Conservation (phyloP, 2,888 invertebrate species). For the Stenurella melanura region DNA sequence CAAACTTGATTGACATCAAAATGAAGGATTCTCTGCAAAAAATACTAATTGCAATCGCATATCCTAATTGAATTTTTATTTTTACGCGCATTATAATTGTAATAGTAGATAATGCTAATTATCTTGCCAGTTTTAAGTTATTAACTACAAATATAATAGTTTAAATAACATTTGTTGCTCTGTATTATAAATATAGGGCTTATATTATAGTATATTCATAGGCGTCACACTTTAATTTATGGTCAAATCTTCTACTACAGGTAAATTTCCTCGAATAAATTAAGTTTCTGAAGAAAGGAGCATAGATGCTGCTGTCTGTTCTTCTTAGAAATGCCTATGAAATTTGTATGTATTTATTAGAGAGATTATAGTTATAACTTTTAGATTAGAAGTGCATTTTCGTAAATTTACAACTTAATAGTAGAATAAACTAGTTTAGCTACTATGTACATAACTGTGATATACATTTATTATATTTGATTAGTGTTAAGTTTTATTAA, state of each 20-base stretch:
- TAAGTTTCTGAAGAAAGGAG: too few species aligned
- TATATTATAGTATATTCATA: background rate
- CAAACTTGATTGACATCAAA: too few species aligned
- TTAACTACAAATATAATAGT: background rate
- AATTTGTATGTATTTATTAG: background rate
- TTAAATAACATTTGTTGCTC: background rate
- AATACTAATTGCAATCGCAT: too few species aligned
- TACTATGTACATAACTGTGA: slow-evolving; percentile 64
- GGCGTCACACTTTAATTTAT: background rate
- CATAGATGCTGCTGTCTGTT: too few species aligned
- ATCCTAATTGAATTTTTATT: too few species aligned
- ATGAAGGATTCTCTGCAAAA: too few species aligned
- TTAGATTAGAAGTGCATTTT: background rate
- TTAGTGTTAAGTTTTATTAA: slow-evolving; percentile 7
- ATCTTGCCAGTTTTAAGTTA: background rate
- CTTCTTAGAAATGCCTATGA: too few species aligned
- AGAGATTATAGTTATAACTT: background rate
- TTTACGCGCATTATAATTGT: too few species aligned
- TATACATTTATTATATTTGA: slow-evolving; percentile 53
- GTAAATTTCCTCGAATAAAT: too few species aligned
- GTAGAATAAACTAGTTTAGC: slow-evolving; percentile 31
- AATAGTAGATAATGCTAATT: background rate
- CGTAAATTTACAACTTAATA: background rate
- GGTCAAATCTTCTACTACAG: too few species aligned
- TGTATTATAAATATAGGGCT: background rate